These are phyloP conservation scores for Suillia variegata DNA, from an alignment of 2,888 invertebrate genomes.

Conservation along the genomic window DNA sequence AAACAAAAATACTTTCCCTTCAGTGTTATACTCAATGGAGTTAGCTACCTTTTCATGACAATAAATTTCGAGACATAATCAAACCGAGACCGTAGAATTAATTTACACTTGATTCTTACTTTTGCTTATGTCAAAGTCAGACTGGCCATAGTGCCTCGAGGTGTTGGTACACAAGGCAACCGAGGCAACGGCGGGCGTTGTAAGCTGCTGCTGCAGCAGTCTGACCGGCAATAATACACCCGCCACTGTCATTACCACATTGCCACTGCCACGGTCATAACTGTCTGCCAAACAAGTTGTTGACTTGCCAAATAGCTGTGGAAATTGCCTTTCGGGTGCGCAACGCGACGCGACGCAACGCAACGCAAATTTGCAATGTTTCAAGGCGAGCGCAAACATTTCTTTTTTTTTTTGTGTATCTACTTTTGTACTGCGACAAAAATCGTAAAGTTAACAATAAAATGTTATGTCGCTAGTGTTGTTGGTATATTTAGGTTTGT, in stretches of 20 bases:
- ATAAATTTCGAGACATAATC: too few species aligned
- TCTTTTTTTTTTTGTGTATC: not conserved
- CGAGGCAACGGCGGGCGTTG: too few species aligned
- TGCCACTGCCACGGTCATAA: too few species aligned
- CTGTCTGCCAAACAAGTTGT: constrained; percentile 42
- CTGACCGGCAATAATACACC: too few species aligned
- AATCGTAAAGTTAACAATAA: constrained; percentile 37
- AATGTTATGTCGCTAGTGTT: constrained; percentile 39
- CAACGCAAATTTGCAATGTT: constrained; percentile 45
- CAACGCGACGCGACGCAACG: constrained; percentile 18
- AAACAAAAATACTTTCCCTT: too few species aligned
- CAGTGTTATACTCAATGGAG: too few species aligned
- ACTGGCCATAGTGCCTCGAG: not conserved
- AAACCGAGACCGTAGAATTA: not conserved
- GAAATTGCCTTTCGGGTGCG: constrained; percentile 47
- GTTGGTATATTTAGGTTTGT: constrained; percentile 44
- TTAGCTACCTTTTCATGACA: too few species aligned
- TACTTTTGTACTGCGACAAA: constrained; percentile 8
- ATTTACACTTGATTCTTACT: not conserved
- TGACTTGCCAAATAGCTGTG: constrained; percentile 53
- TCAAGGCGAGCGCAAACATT: constrained; percentile 51
- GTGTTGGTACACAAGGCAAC: not conserved
- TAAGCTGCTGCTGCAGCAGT: too few species aligned
- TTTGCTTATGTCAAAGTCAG: too few species aligned
- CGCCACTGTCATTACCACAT: not conserved